Evolutionary conservation across 37 sponge, comb jelly and placozoan species (phyloP).

Genomic region (Ianthella basta): DNA sequence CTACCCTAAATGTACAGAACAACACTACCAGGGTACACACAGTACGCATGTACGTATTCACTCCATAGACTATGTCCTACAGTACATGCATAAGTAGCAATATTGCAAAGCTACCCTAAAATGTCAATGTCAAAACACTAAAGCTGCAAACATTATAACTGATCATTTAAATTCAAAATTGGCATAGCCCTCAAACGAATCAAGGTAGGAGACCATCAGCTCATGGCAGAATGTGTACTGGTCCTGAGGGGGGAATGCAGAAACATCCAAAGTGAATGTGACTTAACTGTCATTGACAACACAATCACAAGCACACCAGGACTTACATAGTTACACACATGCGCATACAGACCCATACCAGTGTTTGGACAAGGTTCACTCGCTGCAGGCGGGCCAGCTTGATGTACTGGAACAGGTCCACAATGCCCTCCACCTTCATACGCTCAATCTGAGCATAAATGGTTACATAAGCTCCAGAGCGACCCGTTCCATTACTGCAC

Average conservation of each 20-base stretch:
- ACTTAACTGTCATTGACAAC: neutral
- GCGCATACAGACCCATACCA: slow-evolving; percentile 37
- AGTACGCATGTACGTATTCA: no score
- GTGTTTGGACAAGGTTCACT: slow-evolving; percentile 49
- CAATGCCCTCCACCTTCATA: slow-evolving; percentile 68
- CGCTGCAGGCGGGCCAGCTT: slow-evolving; percentile 63
- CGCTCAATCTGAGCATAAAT: slow-evolving; percentile 67
- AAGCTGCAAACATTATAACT: no score
- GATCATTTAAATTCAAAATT: slow-evolving; percentile 10
- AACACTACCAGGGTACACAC: no score
- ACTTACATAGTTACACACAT: neutral
- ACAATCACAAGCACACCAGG: neutral
- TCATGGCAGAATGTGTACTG: slow-evolving; percentile 27
- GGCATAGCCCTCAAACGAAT: slow-evolving; percentile 30
- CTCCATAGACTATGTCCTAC: no score
- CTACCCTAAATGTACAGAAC: no score
- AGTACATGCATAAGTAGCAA: no score
- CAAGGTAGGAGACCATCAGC: slow-evolving; percentile 14
- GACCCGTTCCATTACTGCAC: slow-evolving; percentile 70
- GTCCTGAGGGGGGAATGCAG: no score
- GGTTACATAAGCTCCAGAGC: slow-evolving; percentile 58
- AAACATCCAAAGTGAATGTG: no score
- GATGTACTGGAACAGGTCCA: slow-evolving; percentile 71
- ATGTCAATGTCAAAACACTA: no score
- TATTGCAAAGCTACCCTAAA: no score